Conservation (phyloP, 2,888 invertebrate genomes). For the Sminthurides aquaticus region DNA sequence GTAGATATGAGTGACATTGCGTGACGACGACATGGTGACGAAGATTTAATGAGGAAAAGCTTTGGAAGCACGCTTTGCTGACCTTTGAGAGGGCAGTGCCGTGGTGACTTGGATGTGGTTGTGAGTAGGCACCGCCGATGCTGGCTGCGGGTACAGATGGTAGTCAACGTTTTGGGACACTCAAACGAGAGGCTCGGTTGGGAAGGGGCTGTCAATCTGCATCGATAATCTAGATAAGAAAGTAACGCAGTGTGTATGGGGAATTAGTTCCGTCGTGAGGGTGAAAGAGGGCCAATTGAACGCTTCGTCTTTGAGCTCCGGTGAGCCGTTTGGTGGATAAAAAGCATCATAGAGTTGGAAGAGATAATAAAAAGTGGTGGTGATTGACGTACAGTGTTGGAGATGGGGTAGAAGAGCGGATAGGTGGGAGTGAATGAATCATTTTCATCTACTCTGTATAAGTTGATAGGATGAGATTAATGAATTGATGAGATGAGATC, state of each 20-base stretch:
- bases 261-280: neutral
- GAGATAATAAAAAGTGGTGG: too few relatives aligned
- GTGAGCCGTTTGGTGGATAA: too few relatives aligned
- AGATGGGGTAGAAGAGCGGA: neutral
- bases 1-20: neutral
- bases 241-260: neutral
- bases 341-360: too few relatives aligned
- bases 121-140: too few relatives aligned
- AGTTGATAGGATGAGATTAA: neutral
- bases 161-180: too few relatives aligned
- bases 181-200: neutral
- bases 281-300: too few relatives aligned
- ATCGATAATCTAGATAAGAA: neutral
- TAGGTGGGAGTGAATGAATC: too few relatives aligned
- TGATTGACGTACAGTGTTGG: neutral
- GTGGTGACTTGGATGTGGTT: neutral
- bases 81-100: neutral
- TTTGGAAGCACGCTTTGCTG: neutral
- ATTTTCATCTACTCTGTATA: neutral
- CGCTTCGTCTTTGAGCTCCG: too few relatives aligned
- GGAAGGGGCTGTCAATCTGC: neutral
- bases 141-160: too few relatives aligned
- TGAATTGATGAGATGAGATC: neutral
- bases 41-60: neutral
- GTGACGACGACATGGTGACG: neutral